These are phyloP conservation scores for Lasaia peninsularis DNA, from an alignment of 1,140 invertebrate species.

Conservation along the genomic window DNA sequence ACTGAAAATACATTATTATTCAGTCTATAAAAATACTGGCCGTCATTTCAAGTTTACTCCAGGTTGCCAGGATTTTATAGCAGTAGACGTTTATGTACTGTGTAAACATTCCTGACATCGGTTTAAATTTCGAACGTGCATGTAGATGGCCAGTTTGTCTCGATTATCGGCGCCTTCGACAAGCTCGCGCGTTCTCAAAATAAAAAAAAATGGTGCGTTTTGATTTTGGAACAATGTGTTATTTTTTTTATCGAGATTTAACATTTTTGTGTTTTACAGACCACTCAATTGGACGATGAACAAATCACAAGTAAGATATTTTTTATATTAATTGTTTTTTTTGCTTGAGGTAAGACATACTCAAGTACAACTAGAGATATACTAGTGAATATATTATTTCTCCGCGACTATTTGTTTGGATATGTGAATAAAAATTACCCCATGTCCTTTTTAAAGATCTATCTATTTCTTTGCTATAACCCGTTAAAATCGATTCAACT, in stretches of 20 bases:
- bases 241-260: conserved; percentile 10
- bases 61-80: conserved; percentile 16
- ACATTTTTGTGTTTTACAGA: conserved; percentile 54
- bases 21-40: neutral
- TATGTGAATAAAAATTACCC: too few species aligned
- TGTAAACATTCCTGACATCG: conserved; percentile 30
- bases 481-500: too few species aligned
- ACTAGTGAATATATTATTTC: too few species aligned
- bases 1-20: too few species aligned
- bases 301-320: conserved; percentile 80
- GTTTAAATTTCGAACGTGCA: conserved; percentile 45
- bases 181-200: conserved; percentile 28
- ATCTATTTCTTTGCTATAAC: too few species aligned
- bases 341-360: too few species aligned
- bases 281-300: conserved; percentile 78
- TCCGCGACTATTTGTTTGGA: too few species aligned
- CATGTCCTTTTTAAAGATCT: too few species aligned
- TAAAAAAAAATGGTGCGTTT: conserved; percentile 48
- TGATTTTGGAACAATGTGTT: conserved; percentile 15
- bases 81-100: conserved; percentile 24
- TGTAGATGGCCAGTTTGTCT: conserved; percentile 39
- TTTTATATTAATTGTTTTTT: conserved; percentile 14
- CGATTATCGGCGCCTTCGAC: conserved; percentile 30
- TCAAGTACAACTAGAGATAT: neutral
- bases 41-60: conserved; percentile 19